These are phyloP conservation scores for Macrotus californicus DNA, from an alignment of 2,113 vertebrate genomes.

Conservation along the genomic window DNA sequence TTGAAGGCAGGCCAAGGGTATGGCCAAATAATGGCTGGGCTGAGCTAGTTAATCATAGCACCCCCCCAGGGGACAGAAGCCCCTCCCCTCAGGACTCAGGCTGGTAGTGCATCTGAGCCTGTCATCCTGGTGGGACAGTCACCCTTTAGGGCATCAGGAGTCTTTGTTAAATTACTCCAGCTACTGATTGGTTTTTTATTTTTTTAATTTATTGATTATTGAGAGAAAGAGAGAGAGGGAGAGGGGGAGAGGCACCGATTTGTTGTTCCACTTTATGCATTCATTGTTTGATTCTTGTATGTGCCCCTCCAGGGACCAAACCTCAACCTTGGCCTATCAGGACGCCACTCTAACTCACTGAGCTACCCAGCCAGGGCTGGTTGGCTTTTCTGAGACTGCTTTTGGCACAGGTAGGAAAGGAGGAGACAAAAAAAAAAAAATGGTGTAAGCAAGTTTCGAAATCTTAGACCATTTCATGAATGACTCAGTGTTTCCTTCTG, in stretches of 20 bases:
- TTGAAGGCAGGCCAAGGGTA: constrained; percentile 44
- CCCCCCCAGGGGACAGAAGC: not conserved
- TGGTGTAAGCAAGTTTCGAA: constrained; percentile 71
- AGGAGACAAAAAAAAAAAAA: constrained; percentile 15
- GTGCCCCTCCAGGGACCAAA: too few species aligned
- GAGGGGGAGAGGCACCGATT: too few species aligned
- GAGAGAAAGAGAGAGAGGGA: too few species aligned
- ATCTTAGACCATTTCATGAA: constrained; percentile 69
- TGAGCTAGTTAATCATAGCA: constrained; percentile 32
- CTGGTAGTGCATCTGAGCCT: not conserved
- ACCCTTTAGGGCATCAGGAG: not conserved
- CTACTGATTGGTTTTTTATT: not conserved
- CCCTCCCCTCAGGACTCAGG: not conserved
- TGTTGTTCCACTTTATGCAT: too few species aligned
- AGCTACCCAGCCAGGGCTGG: too few species aligned
- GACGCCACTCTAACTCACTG: too few species aligned
- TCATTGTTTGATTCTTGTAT: too few species aligned
- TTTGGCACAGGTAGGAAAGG: constrained; percentile 58
- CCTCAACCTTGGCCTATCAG: too few species aligned
- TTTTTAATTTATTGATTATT: too few species aligned
- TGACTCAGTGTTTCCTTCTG: constrained; percentile 71
- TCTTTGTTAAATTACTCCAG: not conserved
- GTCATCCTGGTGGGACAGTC: not conserved
- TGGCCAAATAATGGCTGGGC: not conserved
- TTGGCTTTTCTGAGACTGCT: constrained; percentile 16